Conservation (phyloP, 2,113 vertebrate species). For the Leptodactylus fuscus region DNA sequence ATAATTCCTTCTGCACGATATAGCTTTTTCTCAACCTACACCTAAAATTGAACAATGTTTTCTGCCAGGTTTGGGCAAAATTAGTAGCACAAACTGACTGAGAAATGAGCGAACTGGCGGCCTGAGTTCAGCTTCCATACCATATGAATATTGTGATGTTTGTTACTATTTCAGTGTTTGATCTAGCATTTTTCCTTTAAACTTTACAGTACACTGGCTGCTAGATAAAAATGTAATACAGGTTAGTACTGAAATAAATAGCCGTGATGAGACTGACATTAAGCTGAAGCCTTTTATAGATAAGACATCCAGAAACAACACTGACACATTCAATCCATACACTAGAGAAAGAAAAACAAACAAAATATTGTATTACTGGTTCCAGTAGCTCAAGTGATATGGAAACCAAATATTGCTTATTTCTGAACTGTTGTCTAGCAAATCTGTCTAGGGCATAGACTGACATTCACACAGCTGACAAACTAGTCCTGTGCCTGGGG, state of each 20-base stretch:
- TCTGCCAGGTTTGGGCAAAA: neutral
- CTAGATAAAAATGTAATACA: constrained; percentile 47
- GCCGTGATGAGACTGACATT: constrained; percentile 17
- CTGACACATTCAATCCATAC: constrained; percentile 40
- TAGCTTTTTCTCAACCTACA: neutral
- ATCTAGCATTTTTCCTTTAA: neutral
- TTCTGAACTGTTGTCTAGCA: constrained; percentile 13
- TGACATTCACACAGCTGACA: too few species aligned
- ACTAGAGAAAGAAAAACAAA: neutral
- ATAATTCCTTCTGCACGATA: neutral
- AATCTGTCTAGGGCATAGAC: neutral
- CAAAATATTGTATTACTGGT: constrained; percentile 25
- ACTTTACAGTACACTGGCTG: constrained; percentile 31
- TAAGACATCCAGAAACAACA: constrained; percentile 47
- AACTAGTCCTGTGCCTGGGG: neutral
- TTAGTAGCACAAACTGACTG: neutral
- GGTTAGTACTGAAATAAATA: constrained; percentile 50
- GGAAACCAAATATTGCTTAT: constrained; percentile 43
- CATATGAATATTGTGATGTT: neutral
- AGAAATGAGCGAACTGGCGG: constrained; percentile 6
- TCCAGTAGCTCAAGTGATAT: constrained; percentile 12
- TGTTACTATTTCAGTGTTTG: neutral
- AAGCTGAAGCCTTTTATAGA: constrained; percentile 50
- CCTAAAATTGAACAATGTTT: neutral
- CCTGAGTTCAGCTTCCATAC: constrained; percentile 12